A percentile compares a stretch with the other conserved stretches of the same genome.
Evolutionary conservation across 2,113 vertebrate species (phyloP).

Genomic region (Saguinus midas): DNA sequence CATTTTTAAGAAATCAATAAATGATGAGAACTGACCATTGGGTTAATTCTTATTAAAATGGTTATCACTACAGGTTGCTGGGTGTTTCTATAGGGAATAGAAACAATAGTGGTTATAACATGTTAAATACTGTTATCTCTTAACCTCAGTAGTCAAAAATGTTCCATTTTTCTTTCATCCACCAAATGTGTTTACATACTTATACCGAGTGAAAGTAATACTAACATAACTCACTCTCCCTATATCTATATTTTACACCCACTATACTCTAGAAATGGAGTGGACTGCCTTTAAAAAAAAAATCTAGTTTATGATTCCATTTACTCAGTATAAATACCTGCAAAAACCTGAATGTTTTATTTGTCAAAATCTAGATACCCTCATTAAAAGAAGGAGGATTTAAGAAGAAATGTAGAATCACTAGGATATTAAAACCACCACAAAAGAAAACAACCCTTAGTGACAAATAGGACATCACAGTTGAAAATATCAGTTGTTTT

Average conservation of each 20-base stretch:
- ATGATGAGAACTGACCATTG: neutral
- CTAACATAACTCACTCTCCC: neutral
- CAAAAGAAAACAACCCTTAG: neutral
- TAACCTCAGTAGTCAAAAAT: neutral
- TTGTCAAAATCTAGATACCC: neutral
- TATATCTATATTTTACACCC: neutral
- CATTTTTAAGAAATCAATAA: neutral
- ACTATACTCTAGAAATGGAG: neutral
- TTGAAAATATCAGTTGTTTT: neutral
- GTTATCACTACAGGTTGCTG: neutral
- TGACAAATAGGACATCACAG: neutral
- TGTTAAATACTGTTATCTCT: neutral
- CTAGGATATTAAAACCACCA: neutral
- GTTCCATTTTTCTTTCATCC: neutral
- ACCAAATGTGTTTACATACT: neutral
- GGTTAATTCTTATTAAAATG: constrained; percentile 20
- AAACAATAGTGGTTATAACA: neutral
- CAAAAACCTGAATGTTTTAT: neutral
- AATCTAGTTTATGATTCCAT: constrained; percentile 11
- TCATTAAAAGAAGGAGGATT: neutral
- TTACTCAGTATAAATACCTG: neutral
- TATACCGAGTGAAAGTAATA: neutral
- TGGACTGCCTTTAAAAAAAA: neutral
- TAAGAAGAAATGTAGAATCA: neutral
- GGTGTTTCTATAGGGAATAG: neutral